phyloP scores from a whole-genome alignment of 2,797 vertebrate species.

The Mus caroli region DNA sequence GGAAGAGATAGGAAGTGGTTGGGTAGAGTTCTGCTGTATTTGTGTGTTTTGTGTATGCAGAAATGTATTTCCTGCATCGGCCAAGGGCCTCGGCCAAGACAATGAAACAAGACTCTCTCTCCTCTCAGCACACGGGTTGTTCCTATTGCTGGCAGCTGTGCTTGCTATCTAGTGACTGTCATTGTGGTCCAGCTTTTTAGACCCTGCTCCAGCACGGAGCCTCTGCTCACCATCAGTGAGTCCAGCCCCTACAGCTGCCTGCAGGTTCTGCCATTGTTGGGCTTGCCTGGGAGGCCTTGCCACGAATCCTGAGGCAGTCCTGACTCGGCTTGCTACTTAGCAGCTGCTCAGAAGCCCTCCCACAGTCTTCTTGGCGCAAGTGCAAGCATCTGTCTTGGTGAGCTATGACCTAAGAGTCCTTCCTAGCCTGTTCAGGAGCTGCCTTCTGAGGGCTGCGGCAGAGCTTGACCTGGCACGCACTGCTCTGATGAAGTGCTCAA shows the following conservation, averaged over 20 bases:
- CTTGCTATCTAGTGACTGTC: conserved; percentile 10
- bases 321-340: not conserved
- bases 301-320: not conserved
- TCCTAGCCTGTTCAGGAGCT: not conserved
- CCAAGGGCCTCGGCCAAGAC: conserved; percentile 10
- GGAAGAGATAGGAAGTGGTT: not conserved
- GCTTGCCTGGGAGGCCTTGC: not conserved
- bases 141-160: not conserved
- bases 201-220: not conserved
- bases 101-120: not conserved
- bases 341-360: not conserved
- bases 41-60: not conserved
- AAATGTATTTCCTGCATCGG: not conserved
- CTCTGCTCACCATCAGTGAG: not conserved
- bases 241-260: not conserved
- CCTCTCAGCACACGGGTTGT: not conserved
- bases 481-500: conserved; percentile 3
- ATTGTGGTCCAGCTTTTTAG: not conserved
- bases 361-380: not conserved
- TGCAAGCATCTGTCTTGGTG: not conserved
- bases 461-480: not conserved
- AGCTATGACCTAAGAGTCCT: not conserved
- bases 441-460: not conserved
- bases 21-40: not conserved
- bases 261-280: not conserved